Evolutionary conservation across 2,888 invertebrate species (phyloP), one percentile per base, ranked within the genome.

Genomic region (Conops quadrifasciatus): DNA sequence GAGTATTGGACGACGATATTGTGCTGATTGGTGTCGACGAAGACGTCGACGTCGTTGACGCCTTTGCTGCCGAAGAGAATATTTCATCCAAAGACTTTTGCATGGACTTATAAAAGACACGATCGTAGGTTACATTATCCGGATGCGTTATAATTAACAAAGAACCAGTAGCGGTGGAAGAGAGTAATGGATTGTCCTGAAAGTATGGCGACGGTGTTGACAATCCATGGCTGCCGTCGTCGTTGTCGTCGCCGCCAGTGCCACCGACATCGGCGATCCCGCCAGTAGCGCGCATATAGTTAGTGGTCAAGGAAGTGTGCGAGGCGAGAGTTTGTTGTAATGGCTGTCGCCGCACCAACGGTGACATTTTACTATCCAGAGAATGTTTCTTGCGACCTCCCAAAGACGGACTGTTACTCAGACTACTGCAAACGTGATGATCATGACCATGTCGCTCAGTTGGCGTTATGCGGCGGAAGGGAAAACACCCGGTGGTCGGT

Each of bases 71-170:
- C 19, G 77, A 70, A 5, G 84, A 82, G 72, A 83, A 81, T 19
- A 86, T 82, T 72, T 86, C 79, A 66, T 85, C 84, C 24, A 83
- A 74, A 71, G 82, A 82, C 69, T 83, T 82, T 75, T 83, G 82
- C 75, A 83, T 78, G 16, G 77, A 77, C 45, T 81, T 79, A 75
- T 86, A 86, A 73, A 86, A 86, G 24, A 83, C 80, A 13, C 85
- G 83, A 78, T 86, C 86, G 58, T 86, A 86, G 1, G 85, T 85
- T 9, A 83, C 80, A 76, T 83, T 82, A 58, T 84, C 85, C 0
- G 81, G 78, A 74, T 81, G 77, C 45, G 77, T 78, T 15, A 77
- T 76, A 15, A 77, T 58, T 47, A 78, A 71, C 24, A 77, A 60
- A 15, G 77, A 73, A 28, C 76, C 74, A 47, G 68, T 68, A 36